phyloP scores from a whole-genome alignment of 2,888 invertebrate species.

The Polydrusus cervinus region DNA sequence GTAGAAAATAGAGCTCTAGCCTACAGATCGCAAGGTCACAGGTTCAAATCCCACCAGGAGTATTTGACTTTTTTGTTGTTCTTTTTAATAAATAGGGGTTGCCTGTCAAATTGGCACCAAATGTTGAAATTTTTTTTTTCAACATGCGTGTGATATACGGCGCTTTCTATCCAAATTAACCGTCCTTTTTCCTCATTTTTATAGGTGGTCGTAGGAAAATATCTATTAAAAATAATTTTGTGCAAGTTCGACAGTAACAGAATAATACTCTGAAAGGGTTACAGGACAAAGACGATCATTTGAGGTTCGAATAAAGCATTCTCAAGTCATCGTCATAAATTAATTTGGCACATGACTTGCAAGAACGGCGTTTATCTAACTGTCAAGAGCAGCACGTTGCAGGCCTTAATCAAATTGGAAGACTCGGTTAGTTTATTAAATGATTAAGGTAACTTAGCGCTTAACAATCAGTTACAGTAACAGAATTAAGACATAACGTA shows the following conservation, averaged over 20 bases:
- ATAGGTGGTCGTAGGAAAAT: too few relatives aligned
- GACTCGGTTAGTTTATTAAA: not conserved
- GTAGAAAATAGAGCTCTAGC: too few relatives aligned
- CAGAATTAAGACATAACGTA: not conserved
- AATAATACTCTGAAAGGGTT: not conserved
- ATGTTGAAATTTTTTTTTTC: too few relatives aligned
- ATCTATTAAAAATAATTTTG: too few relatives aligned
- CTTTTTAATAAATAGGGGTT: too few relatives aligned
- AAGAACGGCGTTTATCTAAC: slow-evolving; percentile 6
- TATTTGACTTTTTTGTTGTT: too few relatives aligned
- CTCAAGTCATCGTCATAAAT: not conserved
- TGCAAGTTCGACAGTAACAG: not conserved
- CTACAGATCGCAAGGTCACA: too few relatives aligned
- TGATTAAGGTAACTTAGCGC: not conserved
- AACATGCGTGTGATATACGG: too few relatives aligned
- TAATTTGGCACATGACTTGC: slow-evolving; percentile 8
- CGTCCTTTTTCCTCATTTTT: too few relatives aligned
- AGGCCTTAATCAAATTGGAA: slow-evolving; percentile 5
- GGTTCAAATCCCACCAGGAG: too few relatives aligned
- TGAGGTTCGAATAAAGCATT: not conserved
- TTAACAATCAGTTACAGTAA: not conserved
- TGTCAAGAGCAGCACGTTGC: slow-evolving; percentile 16
- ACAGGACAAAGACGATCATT: not conserved
- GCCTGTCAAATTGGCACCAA: too few relatives aligned
- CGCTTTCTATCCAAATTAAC: too few relatives aligned